Evolutionary conservation across 2,888 invertebrate species (phyloP), one percentile per base, ranked within the genome.

Genomic region (Selenia dentaria): DNA sequence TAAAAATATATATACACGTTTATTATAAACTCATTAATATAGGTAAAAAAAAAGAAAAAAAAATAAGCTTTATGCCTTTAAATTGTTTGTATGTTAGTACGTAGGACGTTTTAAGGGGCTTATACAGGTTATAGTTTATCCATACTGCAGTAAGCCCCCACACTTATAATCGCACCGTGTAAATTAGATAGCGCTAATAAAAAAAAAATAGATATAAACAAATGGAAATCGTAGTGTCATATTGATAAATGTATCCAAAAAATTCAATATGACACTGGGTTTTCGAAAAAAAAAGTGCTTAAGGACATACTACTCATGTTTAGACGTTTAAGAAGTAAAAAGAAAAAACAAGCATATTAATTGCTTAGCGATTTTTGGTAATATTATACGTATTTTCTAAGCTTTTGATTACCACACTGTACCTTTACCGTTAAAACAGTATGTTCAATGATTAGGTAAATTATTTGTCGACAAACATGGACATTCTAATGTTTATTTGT

Each of bases 1-100:
- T 88, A 90, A 90, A 90, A 89, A 90, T 89, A 90, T 89, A 90
- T 89, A 89, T 87, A 90, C 89, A 88, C 85, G 65, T 81, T 78
- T 86, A 85, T 76, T 83, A 68, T 86, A 81, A n/a, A 88, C 81
- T 86, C 81, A 85, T 83, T 63, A 82, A 74, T 70, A 77, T 84
- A 85, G 80, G 77, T 76, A 60, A 74, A 75, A 76, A 79, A 80
- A 74, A 70, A 53, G 44, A 62, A 73, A 78, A 85, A 83, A 86
- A 79, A 75, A n/a, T 31, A 82, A 81, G 87, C 88, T 88, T 89
- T 79, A 87, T 78, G 87, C 88, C 86, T 87, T 86, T 82, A 82
- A 83, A 87, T 83, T 83, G 83, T 85, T 87, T 87, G 83, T 85
- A 87, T 79, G 79, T 81, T 85, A 86, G 82, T 67, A 61, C 51